Conservation (phyloP, 2,113 vertebrate species). For the Phocoena sinus region DNA sequence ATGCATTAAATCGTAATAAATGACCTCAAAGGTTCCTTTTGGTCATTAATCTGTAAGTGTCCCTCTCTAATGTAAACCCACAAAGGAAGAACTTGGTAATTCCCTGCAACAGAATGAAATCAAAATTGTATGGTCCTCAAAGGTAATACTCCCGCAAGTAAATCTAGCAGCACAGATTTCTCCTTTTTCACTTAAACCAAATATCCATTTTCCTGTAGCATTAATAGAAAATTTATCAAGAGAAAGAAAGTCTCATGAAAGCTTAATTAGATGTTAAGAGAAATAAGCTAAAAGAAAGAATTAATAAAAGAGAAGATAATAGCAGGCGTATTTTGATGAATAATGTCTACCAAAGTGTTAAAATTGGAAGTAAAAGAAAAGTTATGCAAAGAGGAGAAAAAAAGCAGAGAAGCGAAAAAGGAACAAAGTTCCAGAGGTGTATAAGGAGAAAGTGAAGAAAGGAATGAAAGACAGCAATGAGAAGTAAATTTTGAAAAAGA, state of each 20-base stretch:
- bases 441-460: background rate
- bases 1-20: background rate
- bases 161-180: background rate
- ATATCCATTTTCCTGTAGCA: background rate
- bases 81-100: background rate
- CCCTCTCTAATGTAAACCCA: background rate
- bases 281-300: conserved; percentile 24
- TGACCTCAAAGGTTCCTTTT: background rate
- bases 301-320: background rate
- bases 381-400: background rate
- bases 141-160: background rate
- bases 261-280: conserved; percentile 1
- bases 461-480: background rate
- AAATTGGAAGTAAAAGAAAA: background rate
- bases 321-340: background rate
- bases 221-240: conserved; percentile 18
- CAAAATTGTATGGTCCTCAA: background rate
- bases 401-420: background rate
- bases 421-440: background rate
- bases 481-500: background rate
- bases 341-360: background rate
- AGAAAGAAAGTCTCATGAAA: conserved; percentile 3
- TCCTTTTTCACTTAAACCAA: conserved; percentile 30
- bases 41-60: background rate
- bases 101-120: background rate